A percentile compares a stretch with the other conserved stretches of the same genome.
These are phyloP conservation scores for Lethocerus indicus DNA, from an alignment of 1,140 invertebrate species.

Conservation along the genomic window DNA sequence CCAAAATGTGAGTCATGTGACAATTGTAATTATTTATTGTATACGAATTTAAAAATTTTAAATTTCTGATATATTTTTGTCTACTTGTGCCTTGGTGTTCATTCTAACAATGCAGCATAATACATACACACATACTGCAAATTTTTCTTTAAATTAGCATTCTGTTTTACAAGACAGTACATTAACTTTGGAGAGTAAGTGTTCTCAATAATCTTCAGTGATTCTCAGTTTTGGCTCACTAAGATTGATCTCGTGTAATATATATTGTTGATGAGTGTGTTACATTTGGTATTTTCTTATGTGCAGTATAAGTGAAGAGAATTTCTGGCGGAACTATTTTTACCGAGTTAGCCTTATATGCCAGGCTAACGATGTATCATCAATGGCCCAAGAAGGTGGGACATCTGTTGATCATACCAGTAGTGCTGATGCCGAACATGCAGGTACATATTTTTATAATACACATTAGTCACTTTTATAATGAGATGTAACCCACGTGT, in stretches of 20 bases:
- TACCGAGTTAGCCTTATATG: conserved; percentile 96
- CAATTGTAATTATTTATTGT: conserved; percentile 1
- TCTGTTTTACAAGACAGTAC: not conserved
- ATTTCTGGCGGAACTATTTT: conserved; percentile 99
- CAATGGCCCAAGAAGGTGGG: conserved; percentile 37
- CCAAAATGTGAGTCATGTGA: conserved; percentile 91
- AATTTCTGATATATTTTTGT: not conserved
- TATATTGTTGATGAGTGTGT: too few species aligned
- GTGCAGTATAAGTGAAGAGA: conserved; percentile 87
- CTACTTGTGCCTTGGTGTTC: too few species aligned
- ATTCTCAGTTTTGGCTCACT: not conserved
- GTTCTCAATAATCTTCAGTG: not conserved
- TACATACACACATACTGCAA: not conserved
- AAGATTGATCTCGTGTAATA: too few species aligned
- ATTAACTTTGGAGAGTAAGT: not conserved
- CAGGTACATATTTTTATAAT: too few species aligned
- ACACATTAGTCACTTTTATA: too few species aligned
- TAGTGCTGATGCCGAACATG: conserved; percentile 4
- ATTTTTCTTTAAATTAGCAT: not conserved
- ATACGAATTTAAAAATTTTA: not conserved
- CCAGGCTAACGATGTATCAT: conserved; percentile 78
- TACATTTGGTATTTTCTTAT: not conserved
- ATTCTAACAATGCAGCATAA: too few species aligned
- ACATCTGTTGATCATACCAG: conserved; percentile 17
- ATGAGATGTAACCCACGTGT: too few species aligned